Percentiles rank a stretch among this genome's conserved stretches.
These are phyloP conservation scores for Aegotheles bennettii DNA, from an alignment of 2,113 vertebrate genomes.

Conservation along the genomic window DNA sequence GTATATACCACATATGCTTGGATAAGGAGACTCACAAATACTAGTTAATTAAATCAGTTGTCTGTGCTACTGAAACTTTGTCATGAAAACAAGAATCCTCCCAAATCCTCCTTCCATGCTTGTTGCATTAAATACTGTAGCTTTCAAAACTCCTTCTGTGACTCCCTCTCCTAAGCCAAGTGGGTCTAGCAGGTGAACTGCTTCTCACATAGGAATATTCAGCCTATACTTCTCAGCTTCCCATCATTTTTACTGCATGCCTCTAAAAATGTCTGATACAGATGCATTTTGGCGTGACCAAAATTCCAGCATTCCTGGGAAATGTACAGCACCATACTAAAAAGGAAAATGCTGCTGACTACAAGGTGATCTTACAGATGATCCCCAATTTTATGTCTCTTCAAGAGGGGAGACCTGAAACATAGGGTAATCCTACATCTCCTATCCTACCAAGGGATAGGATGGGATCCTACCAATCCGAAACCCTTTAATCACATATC, in stretches of 20 bases:
- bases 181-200: background rate
- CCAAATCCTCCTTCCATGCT: background rate
- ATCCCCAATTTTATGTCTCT: background rate
- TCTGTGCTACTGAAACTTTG: background rate
- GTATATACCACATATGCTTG: background rate
- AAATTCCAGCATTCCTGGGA: background rate
- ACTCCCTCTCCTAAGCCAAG: background rate
- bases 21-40: background rate
- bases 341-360: background rate
- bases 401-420: background rate
- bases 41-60: background rate
- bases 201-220: background rate
- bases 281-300: background rate
- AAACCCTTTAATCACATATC: background rate
- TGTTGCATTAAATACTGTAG: background rate
- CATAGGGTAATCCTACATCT: background rate
- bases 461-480: too few species aligned
- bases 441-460: too few species aligned
- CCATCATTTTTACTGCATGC: background rate
- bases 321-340: background rate
- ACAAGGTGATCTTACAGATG: background rate
- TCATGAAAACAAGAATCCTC: background rate
- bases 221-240: background rate
- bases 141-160: background rate
- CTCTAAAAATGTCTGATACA: background rate